phyloP scores from a whole-genome alignment of 2,797 vertebrate genomes.

The Balearica regulorum region DNA sequence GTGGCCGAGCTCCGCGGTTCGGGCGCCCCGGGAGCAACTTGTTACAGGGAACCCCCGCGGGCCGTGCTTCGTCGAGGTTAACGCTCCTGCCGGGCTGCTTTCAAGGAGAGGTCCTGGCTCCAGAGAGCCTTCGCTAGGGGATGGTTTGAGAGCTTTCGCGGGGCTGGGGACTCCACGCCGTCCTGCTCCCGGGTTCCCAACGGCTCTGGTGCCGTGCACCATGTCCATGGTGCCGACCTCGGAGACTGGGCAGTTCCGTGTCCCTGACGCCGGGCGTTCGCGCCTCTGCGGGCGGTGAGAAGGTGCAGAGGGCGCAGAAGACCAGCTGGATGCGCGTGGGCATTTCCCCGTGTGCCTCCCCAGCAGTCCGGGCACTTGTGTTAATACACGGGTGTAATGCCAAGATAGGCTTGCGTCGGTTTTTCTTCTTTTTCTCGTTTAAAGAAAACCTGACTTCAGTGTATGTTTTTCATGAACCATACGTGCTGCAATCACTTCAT shows the following conservation, averaged over 20 bases:
- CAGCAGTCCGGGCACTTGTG: rapidly evolving
- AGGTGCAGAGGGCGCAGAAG: neutral
- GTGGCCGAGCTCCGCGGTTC: neutral
- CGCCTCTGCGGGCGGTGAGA: rapidly evolving
- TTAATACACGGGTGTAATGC: rapidly evolving
- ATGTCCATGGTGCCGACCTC: rapidly evolving
- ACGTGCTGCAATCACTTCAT: neutral
- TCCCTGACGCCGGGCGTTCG: rapidly evolving
- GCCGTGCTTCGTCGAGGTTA: neutral
- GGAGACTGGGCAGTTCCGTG: rapidly evolving
- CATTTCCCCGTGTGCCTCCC: rapidly evolving
- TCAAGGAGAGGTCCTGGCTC: neutral
- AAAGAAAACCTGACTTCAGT: neutral
- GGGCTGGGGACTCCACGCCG: rapidly evolving
- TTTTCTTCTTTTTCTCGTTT: neutral
- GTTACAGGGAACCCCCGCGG: neutral
- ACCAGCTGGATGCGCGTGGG: neutral
- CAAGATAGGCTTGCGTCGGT: rapidly evolving
- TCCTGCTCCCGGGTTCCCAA: neutral
- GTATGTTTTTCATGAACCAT: neutral
- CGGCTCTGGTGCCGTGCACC: rapidly evolving
- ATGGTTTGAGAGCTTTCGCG: neutral
- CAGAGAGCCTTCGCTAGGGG: neutral
- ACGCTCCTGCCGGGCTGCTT: neutral
- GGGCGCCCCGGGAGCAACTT: neutral